Evolutionary conservation across 1,140 invertebrate genomes (phyloP), one percentile per base, ranked within the genome.

Genomic region (Psix sp.): DNA sequence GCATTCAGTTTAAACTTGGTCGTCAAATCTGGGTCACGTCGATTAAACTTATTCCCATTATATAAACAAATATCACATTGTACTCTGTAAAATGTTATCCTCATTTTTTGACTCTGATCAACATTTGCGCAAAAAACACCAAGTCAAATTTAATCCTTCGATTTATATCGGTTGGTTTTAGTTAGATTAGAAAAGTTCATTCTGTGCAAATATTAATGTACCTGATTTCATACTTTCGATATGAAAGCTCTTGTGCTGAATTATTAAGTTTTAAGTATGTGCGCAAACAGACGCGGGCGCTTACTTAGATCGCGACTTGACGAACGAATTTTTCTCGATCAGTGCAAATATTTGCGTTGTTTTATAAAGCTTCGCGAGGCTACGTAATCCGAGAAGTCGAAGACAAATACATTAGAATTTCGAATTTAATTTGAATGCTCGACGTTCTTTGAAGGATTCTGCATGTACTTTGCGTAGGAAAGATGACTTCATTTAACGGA

Each of bases 371-470:
- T 42, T 11, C 42, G 11, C 31, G 26, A 39, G 24, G 45, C 38
- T 38, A 29, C 38, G 36, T 43, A 51, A 62, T 51, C 57, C 26
- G 57, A 49, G 57, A 60, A 51, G 57, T 62, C 57, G 38, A 33
- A 42, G 26, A 29, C 38, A 62, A 52, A 52, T 48, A 31, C 59
- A 63, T 63, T 63, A 63, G 52, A 51, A 63, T 63, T 63, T 43
- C 59, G 48, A 63, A 52, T 52, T 21, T 39, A 63, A 63, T 63
- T 63, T 63, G 59, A 63, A 63, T 63, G 20, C 38, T 17, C 26
- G 45, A 43, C 14, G 46, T 51, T 49, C 15, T 38, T 48, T 18
- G 56, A 43, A 42, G 57, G 39, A 51, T 42, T 62, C 36, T 9
- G 36, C 4, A 18, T 17, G 31, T 16, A 17, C 18, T 35, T 45